Percentiles rank a stretch among this genome's conserved stretches.
Conservation (phyloP, 2,888 invertebrate genomes). For the Erpobdella octoculata region DNA sequence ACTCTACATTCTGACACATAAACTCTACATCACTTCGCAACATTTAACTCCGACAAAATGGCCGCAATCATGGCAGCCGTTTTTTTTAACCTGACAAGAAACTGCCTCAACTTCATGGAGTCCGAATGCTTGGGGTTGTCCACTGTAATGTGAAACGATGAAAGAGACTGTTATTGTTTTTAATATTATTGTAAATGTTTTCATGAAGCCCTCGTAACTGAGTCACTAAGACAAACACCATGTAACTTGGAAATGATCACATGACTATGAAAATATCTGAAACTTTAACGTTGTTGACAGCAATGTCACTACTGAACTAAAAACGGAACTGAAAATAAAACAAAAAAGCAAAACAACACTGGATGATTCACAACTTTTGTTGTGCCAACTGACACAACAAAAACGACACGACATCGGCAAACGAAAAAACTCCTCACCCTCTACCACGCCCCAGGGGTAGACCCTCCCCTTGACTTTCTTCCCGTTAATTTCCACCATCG, state of each 20-base stretch:
- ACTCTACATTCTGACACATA: too few species aligned
- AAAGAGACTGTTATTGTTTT: background rate
- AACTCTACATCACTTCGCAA: too few species aligned
- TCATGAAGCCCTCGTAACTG: background rate
- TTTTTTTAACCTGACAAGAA: conserved; percentile 53
- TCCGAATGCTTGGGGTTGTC: conserved; percentile 92
- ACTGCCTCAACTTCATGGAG: conserved; percentile 66
- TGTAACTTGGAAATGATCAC: background rate
- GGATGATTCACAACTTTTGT: too few species aligned
- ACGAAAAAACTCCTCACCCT: conserved; percentile 67
- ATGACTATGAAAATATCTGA: too few species aligned
- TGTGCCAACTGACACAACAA: background rate
- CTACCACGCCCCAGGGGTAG: conserved; percentile 97
- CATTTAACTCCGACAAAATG: background rate
- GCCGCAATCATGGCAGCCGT: background rate
- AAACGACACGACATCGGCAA: background rate
- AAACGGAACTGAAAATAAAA: too few species aligned
- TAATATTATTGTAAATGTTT: background rate
- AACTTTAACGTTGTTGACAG: too few species aligned
- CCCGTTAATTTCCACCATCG: conserved; percentile 56
- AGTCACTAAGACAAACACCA: background rate
- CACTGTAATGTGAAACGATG: conserved; percentile 58
- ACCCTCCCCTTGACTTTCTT: conserved; percentile 83
- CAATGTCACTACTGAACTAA: too few species aligned
- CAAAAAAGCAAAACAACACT: too few species aligned